Percentiles rank a stretch among this genome's conserved stretches.
Conservation (phyloP, 2,888 invertebrate species). For the Tyria jacobaeae region DNA sequence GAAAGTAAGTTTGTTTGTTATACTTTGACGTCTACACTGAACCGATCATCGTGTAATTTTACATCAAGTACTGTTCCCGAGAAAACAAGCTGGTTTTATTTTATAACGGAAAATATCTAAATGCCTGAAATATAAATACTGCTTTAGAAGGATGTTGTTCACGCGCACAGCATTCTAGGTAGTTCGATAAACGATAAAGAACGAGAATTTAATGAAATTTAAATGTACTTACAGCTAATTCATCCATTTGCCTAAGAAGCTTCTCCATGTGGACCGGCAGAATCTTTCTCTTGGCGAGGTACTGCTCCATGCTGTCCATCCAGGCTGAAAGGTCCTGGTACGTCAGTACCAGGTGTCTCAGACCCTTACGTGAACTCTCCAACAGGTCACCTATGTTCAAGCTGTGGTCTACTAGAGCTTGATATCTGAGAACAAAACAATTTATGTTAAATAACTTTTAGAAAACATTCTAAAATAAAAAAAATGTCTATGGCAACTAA, state of each 20-base stretch:
- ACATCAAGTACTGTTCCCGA: too few species aligned
- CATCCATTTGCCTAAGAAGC: conserved; percentile 96
- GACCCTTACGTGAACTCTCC: conserved; percentile 93
- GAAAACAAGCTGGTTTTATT: too few species aligned
- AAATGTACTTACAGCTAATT: conserved; percentile 89
- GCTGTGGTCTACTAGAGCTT: conserved; percentile 94
- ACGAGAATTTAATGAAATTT: neutral
- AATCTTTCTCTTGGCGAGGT: conserved; percentile 92
- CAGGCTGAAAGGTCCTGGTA: conserved; percentile 97
- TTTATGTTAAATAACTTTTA: neutral
- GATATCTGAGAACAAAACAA: conserved; percentile 83
- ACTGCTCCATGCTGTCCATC: conserved; percentile 96
- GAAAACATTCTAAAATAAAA: neutral
- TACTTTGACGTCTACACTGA: too few species aligned
- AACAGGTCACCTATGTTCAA: conserved; percentile 93
- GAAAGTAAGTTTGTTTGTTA: too few species aligned
- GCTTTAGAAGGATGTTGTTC: too few species aligned
- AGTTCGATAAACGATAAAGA: too few species aligned
- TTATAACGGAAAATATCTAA: too few species aligned
- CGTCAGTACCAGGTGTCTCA: conserved; percentile 95
- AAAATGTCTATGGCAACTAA: too few species aligned
- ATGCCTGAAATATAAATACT: too few species aligned
- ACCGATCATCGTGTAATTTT: too few species aligned
- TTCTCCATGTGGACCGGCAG: conserved; percentile 97
- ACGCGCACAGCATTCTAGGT: too few species aligned